Conservation (phyloP, 2,888 invertebrate species). For the Dolichomitus sp. region DNA sequence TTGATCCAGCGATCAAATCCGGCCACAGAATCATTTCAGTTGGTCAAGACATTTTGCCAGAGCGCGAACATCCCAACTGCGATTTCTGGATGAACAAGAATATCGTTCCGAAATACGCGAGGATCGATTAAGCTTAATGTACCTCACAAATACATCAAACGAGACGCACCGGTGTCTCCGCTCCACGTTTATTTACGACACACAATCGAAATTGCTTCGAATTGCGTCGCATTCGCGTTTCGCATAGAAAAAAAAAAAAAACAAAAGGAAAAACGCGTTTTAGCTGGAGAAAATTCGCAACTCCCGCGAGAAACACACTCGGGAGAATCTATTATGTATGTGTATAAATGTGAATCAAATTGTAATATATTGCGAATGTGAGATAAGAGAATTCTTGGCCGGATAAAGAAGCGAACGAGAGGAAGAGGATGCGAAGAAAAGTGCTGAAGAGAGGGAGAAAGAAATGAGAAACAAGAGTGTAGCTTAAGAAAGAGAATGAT, state of each 20-base stretch:
- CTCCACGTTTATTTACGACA: slow-evolving; percentile 20
- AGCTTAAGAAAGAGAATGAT: slow-evolving; percentile 69
- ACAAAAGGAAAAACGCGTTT: not conserved
- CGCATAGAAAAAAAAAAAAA: not conserved
- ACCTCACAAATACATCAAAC: not conserved
- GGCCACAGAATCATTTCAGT: slow-evolving; percentile 89
- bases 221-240: not conserved
- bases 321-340: slow-evolving; percentile 75
- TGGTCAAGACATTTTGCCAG: slow-evolving; percentile 90
- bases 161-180: not conserved
- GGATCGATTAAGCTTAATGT: slow-evolving; percentile 89
- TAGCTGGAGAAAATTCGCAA: slow-evolving; percentile 45
- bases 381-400: slow-evolving; percentile 33
- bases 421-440: not conserved
- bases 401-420: slow-evolving; percentile 6
- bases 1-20: slow-evolving; percentile 88
- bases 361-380: slow-evolving; percentile 81
- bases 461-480: slow-evolving; percentile 65
- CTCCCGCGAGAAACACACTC: slow-evolving; percentile 35
- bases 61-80: slow-evolving; percentile 91
- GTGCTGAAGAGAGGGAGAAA: slow-evolving; percentile 7
- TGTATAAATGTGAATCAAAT: slow-evolving; percentile 83
- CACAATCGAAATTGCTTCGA: not conserved
- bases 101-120: slow-evolving; percentile 92
- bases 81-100: slow-evolving; percentile 92